Evolutionary conservation across 2,888 invertebrate species (phyloP), one percentile per base, ranked within the genome.

Genomic region (Thera obeliscata): DNA sequence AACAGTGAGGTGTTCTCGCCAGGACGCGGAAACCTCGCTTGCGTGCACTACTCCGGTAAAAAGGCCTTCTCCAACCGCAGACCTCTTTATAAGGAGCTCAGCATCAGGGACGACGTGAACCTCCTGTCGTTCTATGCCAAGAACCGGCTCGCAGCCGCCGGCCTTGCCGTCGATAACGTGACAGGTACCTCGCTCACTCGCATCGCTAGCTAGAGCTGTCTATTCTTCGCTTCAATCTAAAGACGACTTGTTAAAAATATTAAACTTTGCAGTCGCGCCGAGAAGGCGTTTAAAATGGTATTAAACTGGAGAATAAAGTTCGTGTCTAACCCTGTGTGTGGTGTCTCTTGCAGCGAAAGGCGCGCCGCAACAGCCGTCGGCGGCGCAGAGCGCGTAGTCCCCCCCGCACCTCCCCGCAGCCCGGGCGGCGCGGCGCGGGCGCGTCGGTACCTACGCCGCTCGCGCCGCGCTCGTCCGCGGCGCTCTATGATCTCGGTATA

Each of bases 81-180:
- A 83, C 95, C 96, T 72, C 95, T 96, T 85, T 94, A 94, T 90
- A 94, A 95, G 84, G 95, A 95, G 86, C 96, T 97, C 82, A 96
- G 96, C 90, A 95, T 97, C 88, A 96, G 96, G 89, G 97, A 95
- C 90, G 97, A 97, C 94, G 97, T 98, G 89, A 97, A 97, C 86
- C 95, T 97, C 83, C 95, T 97, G 86, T 97, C 97, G 87, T 97
- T 96, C 94, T 98, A 98, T 95, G 96, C 96, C 93, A 96, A 96
- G 94, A 96, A 96, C 90, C 95, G 96, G 79, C 95, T 95, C 79
- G 96, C 95, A 79, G 95, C 95, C 76, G 94, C 94, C 81, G 93
- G 93, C 61, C 85, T 94, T 75, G 91, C 91, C 82, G 81, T 87
- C 81, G 92, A 93, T 76, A 84, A 85, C 81, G 90, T 84, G 85